Conservation (phyloP, 2,797 vertebrate species). For the Staurois parvus region DNA sequence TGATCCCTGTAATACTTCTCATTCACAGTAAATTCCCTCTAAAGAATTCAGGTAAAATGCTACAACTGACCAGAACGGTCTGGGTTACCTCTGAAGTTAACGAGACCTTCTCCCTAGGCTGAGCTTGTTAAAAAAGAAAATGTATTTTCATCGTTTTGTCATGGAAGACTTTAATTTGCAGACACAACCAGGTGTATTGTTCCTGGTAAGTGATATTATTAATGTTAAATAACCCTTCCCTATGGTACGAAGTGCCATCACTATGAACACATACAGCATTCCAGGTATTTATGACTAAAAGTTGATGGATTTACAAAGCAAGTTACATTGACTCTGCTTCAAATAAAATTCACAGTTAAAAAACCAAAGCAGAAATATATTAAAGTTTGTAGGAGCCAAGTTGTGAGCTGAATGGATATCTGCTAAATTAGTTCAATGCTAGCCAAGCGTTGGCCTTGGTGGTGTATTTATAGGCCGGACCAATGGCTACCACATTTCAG, state of each 20-base stretch:
- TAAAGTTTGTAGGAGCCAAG: neutral
- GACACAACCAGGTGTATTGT: neutral
- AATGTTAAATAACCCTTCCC: no score
- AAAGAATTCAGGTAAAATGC: neutral
- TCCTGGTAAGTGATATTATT: neutral
- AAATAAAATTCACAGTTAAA: neutral
- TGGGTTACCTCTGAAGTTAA: neutral
- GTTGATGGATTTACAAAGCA: neutral
- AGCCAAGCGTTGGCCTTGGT: neutral
- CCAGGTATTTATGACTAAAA: neutral
- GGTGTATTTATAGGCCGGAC: neutral
- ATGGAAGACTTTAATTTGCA: constrained; percentile 10
- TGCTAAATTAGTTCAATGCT: neutral
- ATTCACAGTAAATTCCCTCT: constrained; percentile 27
- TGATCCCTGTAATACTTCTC: constrained; percentile 2
- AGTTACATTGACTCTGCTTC: neutral
- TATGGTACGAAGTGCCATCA: neutral
- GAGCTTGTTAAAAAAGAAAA: neutral
- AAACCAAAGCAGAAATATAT: neutral
- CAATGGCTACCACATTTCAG: no score
- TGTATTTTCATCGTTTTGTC: no score
- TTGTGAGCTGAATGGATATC: neutral
- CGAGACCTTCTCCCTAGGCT: neutral
- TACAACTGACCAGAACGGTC: neutral
- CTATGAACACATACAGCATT: constrained; percentile 5